Base-by-base conservation (phyloP, 2,113 vertebrate species). In the Bubo bubo region DNA sequence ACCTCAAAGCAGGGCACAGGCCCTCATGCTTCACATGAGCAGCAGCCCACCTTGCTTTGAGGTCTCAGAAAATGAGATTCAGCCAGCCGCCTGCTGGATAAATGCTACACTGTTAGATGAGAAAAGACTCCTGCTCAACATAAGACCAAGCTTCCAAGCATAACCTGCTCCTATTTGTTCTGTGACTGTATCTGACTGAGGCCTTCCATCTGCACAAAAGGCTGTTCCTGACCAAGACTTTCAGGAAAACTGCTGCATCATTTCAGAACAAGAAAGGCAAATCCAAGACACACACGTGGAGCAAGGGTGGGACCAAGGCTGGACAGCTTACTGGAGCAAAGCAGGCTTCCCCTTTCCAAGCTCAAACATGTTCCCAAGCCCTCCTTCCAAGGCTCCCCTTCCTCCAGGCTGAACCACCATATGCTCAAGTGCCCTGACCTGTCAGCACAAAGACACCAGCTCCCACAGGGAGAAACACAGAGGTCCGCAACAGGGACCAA, bases 381-480 rank as follows among this genome's bases (percentile, higher is more conserved):
- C 2, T 56, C 66, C 56, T 88, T 81, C 72, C 68, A 91, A 89
- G 77, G 52, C 47, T 95, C 43, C 43, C 59, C 71, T 81, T 95
- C 66, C 77, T 95, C 86, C 81, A 91, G 45, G 47, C 62, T 70
- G 39, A 91, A 82, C 62, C 34, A 43, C 35, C 2, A 0, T 53
- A 86, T 9, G 28, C 64, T 68, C 91, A 77, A 88, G 67, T 41
- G 30, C 79, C 90, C 75, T 85, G 53, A 91, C 55, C 47, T 18
- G 17, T 85, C 89, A 91, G 75, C 82, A 88, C 62, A 89, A 93
- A 90, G 91, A 97, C 90, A 92, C 41, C 58, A 94, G 79, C 93
- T 96, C 88, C 90, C 92, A 95, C 92, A 83, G 86, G 95, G 66
- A 96, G 85, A 95, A 97, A 96, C 52, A 86, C 70, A 67, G 79